phyloP scores from a whole-genome alignment of 1,140 invertebrate genomes.

The Paramacrobiotus metropolitanus region DNA sequence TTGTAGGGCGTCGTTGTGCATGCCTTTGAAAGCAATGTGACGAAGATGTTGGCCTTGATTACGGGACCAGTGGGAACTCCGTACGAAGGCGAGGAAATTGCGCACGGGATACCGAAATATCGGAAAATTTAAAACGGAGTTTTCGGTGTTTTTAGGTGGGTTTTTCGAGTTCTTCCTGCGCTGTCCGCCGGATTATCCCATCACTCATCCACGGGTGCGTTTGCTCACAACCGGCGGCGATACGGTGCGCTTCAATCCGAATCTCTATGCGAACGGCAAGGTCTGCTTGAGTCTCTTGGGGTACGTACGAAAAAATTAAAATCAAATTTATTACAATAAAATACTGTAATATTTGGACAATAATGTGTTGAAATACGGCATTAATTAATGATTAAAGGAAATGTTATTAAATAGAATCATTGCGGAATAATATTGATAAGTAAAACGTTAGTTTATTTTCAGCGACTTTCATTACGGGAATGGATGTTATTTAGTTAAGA shows the following conservation, averaged over 20 bases:
- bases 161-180: slow-evolving; percentile 35
- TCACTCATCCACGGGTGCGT: slow-evolving; percentile 17
- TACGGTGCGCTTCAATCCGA: slow-evolving; percentile 27
- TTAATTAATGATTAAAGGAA: too few species aligned
- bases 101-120: too few species aligned
- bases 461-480: too few species aligned
- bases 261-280: slow-evolving; percentile 37
- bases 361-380: too few species aligned
- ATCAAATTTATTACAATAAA: background rate
- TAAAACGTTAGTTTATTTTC: too few species aligned
- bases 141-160: slow-evolving; percentile 13
- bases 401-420: too few species aligned
- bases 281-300: slow-evolving; percentile 38
- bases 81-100: slow-evolving; percentile 33
- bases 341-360: too few species aligned
- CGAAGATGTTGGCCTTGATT: slow-evolving; percentile 32
- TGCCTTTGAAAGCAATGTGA: slow-evolving; percentile 4
- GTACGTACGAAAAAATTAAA: slow-evolving; percentile 18
- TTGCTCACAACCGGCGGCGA: slow-evolving; percentile 22
- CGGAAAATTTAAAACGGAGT: too few species aligned
- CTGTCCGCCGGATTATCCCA: slow-evolving; percentile 29
- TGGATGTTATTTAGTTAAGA: too few species aligned
- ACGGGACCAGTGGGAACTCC: slow-evolving; percentile 38
- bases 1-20: slow-evolving; percentile 12
- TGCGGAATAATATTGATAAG: too few species aligned